Base-by-base conservation (phyloP, 2,797 vertebrate species). In the Distichodus sexfasciatus region DNA sequence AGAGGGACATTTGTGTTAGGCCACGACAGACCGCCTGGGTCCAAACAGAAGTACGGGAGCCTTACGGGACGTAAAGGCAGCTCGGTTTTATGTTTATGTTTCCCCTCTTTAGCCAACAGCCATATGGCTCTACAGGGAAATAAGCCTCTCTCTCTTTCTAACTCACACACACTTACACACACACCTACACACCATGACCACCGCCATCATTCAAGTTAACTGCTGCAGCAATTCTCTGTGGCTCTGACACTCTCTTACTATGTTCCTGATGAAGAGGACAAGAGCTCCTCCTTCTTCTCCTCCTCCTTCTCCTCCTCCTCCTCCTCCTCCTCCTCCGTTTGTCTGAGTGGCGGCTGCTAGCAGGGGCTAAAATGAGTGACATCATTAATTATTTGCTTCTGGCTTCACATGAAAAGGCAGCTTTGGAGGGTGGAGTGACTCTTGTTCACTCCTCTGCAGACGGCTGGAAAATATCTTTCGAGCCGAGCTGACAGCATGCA, bases 71-170 rank as follows among this genome's bases (percentile, higher is more conserved):
- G 40, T 70, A 70, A 67, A 72, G 66, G 48, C 57, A 63, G 44
- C 62, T 74, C 47, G 63, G 65, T 71, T 69, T 76, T 69, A 73
- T 69, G 40, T 69, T 28, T 38, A 24, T 28, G 23, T 17, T 67
- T 55, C 41, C 15, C 40, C 66, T 73, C 41, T 15, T 35, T 67
- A 63, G 38, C 57, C 53, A 69, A 65, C 28, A 62, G 51, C 21
- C 43, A 53, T 48, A 72, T 4, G 26, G 40, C 33, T 41, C 73
- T 66, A 53, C 68, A 51, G 74, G 74, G 66, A 79, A 71, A 76
- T 70, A 70, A 77, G n/a, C 4, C 59, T 15, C 38, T 55, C 67
- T 19, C 41, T 61, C 33, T 51, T 55, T 36, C 55, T 60, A 24
- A n/a, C 29, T 29, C 61, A 41, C 50, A 31, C 26, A 10, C 23